Percentiles rank a stretch among this genome's conserved stretches.
These are phyloP conservation scores for Uropetala carovei DNA, from an alignment of 2,888 invertebrate genomes.

Conservation along the genomic window DNA sequence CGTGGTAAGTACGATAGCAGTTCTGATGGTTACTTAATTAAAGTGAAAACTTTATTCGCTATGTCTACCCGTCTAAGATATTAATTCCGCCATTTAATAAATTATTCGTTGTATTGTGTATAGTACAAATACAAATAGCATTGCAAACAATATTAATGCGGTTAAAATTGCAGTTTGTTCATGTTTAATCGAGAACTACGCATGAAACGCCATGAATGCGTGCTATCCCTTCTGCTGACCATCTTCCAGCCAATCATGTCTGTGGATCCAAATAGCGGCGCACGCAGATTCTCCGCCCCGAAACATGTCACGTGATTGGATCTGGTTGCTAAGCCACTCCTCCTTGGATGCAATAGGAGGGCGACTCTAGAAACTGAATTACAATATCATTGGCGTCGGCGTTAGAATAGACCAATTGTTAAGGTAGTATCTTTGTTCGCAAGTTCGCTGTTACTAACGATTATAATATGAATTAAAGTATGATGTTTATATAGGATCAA, in stretches of 20 bases:
- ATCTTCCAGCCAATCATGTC: not conserved
- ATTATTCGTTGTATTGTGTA: too few species aligned
- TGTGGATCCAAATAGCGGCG: not conserved
- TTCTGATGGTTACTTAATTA: too few species aligned
- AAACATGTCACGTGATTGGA: not conserved
- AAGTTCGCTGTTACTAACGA: too few species aligned
- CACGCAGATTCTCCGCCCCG: not conserved
- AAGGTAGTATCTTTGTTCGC: not conserved
- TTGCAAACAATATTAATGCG: too few species aligned
- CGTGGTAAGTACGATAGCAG: too few species aligned
- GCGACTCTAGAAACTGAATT: not conserved
- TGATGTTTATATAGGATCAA: not conserved
- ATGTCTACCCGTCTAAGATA: too few species aligned
- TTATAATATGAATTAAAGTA: not conserved
- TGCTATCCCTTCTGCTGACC: not conserved
- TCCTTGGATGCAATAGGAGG: not conserved
- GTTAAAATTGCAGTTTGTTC: too few species aligned
- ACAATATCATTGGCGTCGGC: not conserved
- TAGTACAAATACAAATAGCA: too few species aligned
- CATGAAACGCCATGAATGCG: not conserved
- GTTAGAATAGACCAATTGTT: not conserved
- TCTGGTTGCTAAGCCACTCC: not conserved
- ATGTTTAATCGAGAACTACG: not conserved
- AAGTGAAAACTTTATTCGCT: too few species aligned
- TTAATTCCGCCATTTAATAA: too few species aligned